Conservation (phyloP, 2,113 vertebrate genomes). For the Caranx melampygus region DNA sequence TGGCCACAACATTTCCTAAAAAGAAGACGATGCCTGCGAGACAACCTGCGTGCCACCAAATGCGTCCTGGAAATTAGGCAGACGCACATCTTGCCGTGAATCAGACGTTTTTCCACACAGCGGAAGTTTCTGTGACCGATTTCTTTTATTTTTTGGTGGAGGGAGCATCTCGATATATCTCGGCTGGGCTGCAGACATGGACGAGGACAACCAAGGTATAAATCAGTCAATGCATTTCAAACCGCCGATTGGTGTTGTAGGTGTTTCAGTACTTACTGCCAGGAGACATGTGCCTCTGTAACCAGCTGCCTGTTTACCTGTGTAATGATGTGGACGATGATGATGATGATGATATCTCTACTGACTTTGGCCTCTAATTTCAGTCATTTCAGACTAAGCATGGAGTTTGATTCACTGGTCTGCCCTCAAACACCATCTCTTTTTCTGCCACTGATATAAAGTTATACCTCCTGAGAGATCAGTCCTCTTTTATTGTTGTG, state of each 20-base stretch:
- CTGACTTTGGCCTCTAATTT: neutral
- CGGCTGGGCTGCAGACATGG: conserved; percentile 67
- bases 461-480: conserved; percentile 10
- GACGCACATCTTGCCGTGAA: conserved; percentile 39
- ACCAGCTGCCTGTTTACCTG: neutral
- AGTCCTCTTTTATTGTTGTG: neutral
- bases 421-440: too few relatives aligned
- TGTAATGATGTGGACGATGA: neutral
- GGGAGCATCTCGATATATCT: conserved; percentile 31
- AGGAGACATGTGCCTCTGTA: conserved; percentile 27
- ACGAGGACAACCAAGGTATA: conserved; percentile 84
- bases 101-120: conserved; percentile 22
- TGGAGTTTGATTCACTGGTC: neutral
- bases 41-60: conserved; percentile 68
- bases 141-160: neutral
- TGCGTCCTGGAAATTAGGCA: conserved; percentile 59
- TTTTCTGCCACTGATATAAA: conserved; percentile 19
- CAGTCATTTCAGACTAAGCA: neutral
- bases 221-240: conserved; percentile 22
- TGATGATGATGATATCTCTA: neutral
- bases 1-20: conserved; percentile 55
- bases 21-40: conserved; percentile 55
- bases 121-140: conserved; percentile 68
- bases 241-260: neutral
- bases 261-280: neutral